Base-by-base conservation (phyloP, 92 coral and sea anemone genomes). In the Heliopora coerulea region DNA sequence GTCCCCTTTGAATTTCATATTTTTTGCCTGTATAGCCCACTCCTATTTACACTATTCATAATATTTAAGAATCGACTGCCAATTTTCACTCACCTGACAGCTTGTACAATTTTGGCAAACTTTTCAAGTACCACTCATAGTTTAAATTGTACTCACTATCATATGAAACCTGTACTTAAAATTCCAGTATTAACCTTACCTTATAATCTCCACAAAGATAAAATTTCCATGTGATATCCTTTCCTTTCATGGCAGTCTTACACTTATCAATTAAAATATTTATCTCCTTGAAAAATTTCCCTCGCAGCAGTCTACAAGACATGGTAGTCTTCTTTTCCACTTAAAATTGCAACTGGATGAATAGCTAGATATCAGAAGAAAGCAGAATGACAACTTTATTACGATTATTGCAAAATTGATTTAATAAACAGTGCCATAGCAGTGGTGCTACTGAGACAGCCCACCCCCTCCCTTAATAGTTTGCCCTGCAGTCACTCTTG, bases 291-390 rank as follows among this genome's bases (percentile, higher is more conserved):
- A 27, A 59, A 59, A 2, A 59, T 26, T 1, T 59, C 17, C 2
- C 26, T 59, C 33, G 32, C 64, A 59, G 69, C 69, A 15, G 69
- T 62, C 21, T 62, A 48, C 13, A 62, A 20, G 13, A 62, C 69
- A 17, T 5, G 4, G 11, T 62, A 31, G 10, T 62, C 69, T 27
- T 62, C 69, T 62, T 62, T 62, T 18, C 69, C 49, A 62, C 49
- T 62, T 15, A 62, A 26, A 32, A 62, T 62, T 34, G 49, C 69
- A 62, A 62, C 49, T 62, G 69, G 69, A 32, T 62, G 69, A 23
- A 62, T 39, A 34, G 46, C 69, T 62, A 37, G 42, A 37, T 37
- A 37, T 61, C 37, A 61, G 37, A 24, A 29, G 50, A 59, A 3
- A 59, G 18, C 33, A 26, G 35, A 56, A 56, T 8, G 24, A 56